Evolutionary conservation across 2,888 invertebrate species (phyloP).

Genomic region (Toxonevra muliebris): DNA sequence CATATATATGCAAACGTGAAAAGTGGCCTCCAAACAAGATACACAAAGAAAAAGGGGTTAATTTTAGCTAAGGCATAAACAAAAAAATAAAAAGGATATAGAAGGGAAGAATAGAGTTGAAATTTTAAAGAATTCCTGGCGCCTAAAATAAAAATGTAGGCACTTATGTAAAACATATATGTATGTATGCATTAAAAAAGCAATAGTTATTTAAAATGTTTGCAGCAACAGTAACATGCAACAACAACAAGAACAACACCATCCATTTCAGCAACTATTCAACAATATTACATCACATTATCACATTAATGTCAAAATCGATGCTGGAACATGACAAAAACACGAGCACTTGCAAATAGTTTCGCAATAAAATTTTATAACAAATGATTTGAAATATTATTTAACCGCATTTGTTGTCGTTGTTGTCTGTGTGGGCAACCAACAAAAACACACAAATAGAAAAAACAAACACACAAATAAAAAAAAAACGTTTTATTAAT

Average conservation of each 20-base stretch:
- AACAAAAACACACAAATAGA: slow-evolving; percentile 3
- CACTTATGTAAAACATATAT: not conserved
- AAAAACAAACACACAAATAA: not conserved
- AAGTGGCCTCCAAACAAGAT: too few species aligned
- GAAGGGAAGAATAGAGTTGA: too few species aligned
- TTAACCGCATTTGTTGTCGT: slow-evolving; percentile 24
- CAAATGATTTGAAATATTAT: slow-evolving; percentile 21
- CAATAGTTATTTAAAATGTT: slow-evolving; percentile 1
- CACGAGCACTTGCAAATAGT: not conserved
- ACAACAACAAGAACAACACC: not conserved
- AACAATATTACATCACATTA: not conserved
- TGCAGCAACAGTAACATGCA: not conserved
- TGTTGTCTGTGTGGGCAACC: slow-evolving; percentile 18
- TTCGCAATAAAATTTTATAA: not conserved
- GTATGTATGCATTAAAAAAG: not conserved
- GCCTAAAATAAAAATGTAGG: not conserved
- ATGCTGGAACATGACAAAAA: slow-evolving; percentile 11
- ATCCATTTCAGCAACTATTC: not conserved
- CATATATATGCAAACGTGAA: too few species aligned
- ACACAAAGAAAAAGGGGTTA: too few species aligned
- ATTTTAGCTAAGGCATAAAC: too few species aligned
- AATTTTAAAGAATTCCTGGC: too few species aligned
- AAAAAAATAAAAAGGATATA: too few species aligned
- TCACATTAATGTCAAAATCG: not conserved
- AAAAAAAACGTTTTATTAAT: slow-evolving; percentile 10